Conservation (phyloP, 2,797 vertebrate genomes). For the Threskiornis aethiopicus region DNA sequence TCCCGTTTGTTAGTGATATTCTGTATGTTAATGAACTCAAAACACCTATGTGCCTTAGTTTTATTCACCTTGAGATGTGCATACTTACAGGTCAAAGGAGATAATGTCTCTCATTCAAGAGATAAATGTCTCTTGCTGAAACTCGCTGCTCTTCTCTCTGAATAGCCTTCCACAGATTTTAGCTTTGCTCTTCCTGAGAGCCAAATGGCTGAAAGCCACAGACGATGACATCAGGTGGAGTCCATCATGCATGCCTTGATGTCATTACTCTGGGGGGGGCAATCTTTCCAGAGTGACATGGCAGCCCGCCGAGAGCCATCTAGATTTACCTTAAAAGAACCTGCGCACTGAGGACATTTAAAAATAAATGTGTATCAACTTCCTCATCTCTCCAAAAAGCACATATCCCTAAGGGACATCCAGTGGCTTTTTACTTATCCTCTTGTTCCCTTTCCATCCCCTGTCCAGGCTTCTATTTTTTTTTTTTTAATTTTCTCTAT, state of each 20-base stretch:
- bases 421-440: neutral
- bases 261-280: neutral
- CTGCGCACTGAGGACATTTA: neutral
- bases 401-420: neutral
- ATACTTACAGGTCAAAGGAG: neutral
- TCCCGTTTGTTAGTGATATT: neutral
- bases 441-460: neutral
- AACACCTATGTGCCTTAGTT: neutral
- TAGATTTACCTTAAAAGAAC: neutral
- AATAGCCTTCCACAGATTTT: neutral
- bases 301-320: neutral
- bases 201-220: neutral
- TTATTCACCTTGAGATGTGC: neutral
- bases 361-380: neutral
- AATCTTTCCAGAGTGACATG: neutral
- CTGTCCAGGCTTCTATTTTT: neutral
- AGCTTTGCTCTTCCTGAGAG: neutral
- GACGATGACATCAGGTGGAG: constrained; percentile 24
- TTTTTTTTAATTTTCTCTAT: neutral
- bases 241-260: constrained; percentile 29
- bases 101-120: neutral
- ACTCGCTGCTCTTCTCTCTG: neutral
- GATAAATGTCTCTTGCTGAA: neutral
- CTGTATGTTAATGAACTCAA: neutral
- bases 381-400: neutral